These are phyloP conservation scores for Phalera bucephala DNA, from an alignment of 2,888 invertebrate genomes.

Conservation along the genomic window DNA sequence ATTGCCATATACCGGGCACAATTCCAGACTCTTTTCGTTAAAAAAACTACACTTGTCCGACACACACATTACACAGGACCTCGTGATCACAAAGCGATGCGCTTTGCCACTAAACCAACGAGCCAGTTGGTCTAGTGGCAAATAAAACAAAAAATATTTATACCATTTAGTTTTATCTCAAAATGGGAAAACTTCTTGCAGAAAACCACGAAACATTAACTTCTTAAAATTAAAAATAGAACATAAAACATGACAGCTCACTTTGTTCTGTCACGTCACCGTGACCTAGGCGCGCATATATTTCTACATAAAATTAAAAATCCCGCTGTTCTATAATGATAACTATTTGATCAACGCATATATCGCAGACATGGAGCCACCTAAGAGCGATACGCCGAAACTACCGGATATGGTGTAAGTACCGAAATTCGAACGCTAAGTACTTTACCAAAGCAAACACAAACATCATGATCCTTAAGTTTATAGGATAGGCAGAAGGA, in stretches of 20 bases:
- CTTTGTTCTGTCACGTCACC: slow-evolving; percentile 13
- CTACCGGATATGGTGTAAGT: slow-evolving; percentile 71
- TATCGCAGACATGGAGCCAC: slow-evolving; percentile 49
- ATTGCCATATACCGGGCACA: no score
- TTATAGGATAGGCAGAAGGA: no score
- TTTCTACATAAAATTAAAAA: slow-evolving; percentile 5
- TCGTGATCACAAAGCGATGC: no score
- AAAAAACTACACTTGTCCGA: no score
- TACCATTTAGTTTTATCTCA: no score
- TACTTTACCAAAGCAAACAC: no score
- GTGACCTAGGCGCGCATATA: slow-evolving; percentile 7
- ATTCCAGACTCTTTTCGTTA: no score
- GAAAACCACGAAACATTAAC: slow-evolving; percentile 9
- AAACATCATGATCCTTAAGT: no score
- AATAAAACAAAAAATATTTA: no score
- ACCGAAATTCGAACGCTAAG: not conserved
- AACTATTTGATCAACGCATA: not conserved
- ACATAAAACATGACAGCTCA: slow-evolving; percentile 20
- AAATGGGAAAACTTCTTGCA: not conserved
- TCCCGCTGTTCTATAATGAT: slow-evolving; percentile 28
- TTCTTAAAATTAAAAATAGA: slow-evolving; percentile 33
- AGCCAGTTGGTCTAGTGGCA: no score
- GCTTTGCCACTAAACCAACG: no score
- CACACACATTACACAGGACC: no score
- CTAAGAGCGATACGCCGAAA: slow-evolving; percentile 50